Evolutionary conservation across 2,888 invertebrate genomes (phyloP).

Genomic region (Ophion ellenae): DNA sequence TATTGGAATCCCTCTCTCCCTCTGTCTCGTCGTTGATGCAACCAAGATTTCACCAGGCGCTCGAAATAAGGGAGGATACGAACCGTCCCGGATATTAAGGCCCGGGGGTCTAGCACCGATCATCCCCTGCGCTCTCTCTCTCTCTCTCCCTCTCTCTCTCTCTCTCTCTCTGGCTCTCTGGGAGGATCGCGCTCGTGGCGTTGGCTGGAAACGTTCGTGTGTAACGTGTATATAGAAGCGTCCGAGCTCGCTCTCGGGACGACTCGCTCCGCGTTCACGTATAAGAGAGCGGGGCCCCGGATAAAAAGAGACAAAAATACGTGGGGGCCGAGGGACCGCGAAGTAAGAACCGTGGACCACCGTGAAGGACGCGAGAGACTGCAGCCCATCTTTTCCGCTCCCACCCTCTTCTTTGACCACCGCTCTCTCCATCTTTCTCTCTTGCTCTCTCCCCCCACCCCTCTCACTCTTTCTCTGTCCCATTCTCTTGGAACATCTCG

Average conservation of each 20-base stretch:
- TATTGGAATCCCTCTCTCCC: constrained; percentile 36
- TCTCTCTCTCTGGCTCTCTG: constrained; percentile 13
- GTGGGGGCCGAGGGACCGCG: constrained; percentile 64
- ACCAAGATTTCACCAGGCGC: constrained; percentile 59
- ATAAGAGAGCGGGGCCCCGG: constrained; percentile 67
- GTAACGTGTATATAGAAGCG: constrained; percentile 21
- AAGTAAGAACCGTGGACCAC: constrained; percentile 77
- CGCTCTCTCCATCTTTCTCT: neutral
- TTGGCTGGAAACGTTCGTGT: constrained; percentile 35
- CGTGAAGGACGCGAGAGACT: constrained; percentile 78
- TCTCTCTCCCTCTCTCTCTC: constrained; percentile 27
- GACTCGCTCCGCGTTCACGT: constrained; percentile 13
- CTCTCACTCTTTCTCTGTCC: constrained; percentile 45
- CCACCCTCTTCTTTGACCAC: constrained; percentile 72
- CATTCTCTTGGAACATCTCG: constrained; percentile 5
- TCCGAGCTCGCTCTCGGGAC: constrained; percentile 31
- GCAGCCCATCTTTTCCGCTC: constrained; percentile 71
- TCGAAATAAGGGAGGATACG: constrained; percentile 74
- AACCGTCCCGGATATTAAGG: constrained; percentile 64
- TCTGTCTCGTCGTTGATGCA: constrained; percentile 30
- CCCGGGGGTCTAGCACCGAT: constrained; percentile 59
- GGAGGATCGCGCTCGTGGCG: constrained; percentile 32
- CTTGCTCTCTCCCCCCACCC: too few relatives aligned
- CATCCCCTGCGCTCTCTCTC: constrained; percentile 6
- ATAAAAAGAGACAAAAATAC: constrained; percentile 67